Percentiles rank a stretch among this genome's conserved stretches.
phyloP scores from a whole-genome alignment of 2,113 vertebrate species.

The Chionis minor region DNA sequence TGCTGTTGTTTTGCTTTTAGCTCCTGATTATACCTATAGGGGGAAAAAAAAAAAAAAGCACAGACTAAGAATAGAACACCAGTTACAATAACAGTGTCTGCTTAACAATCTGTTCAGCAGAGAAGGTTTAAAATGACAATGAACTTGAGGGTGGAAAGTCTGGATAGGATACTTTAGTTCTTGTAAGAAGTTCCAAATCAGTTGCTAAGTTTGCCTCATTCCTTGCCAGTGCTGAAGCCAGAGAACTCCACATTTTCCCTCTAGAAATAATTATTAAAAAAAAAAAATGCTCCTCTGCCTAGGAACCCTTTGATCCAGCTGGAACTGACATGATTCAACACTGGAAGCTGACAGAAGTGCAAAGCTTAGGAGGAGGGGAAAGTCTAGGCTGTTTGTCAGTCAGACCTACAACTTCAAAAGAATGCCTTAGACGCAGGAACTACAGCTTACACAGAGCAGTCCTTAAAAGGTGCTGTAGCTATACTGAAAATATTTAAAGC shows the following conservation, averaged over 20 bases:
- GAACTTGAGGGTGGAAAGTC: background rate
- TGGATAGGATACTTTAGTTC: background rate
- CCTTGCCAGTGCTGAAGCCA: background rate
- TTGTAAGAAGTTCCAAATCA: background rate
- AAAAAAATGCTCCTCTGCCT: background rate
- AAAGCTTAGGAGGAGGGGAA: background rate
- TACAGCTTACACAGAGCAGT: background rate
- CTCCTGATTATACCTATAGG: conserved; percentile 82
- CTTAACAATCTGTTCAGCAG: background rate
- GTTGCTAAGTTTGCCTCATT: background rate
- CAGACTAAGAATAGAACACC: background rate
- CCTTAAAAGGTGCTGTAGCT: background rate
- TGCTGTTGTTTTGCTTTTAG: conserved; percentile 77
- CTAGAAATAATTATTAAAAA: background rate
- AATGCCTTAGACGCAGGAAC: background rate
- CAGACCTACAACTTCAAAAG: background rate
- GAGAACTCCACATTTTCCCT: background rate
- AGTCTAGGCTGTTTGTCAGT: background rate
- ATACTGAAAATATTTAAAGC: background rate
- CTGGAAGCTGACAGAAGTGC: background rate
- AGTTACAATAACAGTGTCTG: background rate
- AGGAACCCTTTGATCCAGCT: background rate
- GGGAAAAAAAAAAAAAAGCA: background rate
- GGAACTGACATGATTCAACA: background rate
- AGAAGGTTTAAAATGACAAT: background rate